Base-by-base conservation (phyloP, 2,888 invertebrate genomes). In the Microchrysa polita region DNA sequence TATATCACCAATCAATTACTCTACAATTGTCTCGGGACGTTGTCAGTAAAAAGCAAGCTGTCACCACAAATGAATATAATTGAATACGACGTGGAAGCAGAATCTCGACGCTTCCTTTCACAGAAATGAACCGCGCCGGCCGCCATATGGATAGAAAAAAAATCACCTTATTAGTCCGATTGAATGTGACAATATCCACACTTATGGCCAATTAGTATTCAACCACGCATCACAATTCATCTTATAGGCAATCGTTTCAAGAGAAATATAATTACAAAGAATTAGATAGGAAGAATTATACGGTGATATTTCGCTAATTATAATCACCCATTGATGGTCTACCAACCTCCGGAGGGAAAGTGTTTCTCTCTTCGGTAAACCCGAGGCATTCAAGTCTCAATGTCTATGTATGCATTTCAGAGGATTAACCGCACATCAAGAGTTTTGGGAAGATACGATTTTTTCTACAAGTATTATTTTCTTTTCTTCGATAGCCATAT, bases 161-260 rank as follows among this genome's bases (percentile, higher is more conserved):
- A 55, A 48, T 59, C 34, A 42, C 73, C 71, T 42, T 73, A 75
- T 75, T 44, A 22, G 73, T 40, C 69, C 42, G 57, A 65, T 73
- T 55, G 67, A 57, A 73, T 60, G 73, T 75, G 75, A 75, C 75
- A 75, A 75, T 73, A 63, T 73, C 75, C 73, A 75, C 75, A 73
- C 75, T 75, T 73, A 67, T 55, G 63, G 42, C 23, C 63, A 61
- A 69, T 75, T 52, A 61, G 75, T 48, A 69, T 63, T 42, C 73
- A 67, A 67, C 44, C 55, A 55, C 23, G 48, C 20, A 40, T 44
- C 44, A 52, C 48, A 10, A 20, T 63, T 59, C 27, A 16, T 48
- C n/a, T n/a, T 42, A 44, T 40, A 23, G 60, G 12, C 57, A 18
- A n/a, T n/a, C 65, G 20, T 55, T 69, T 40, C 40, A 57, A 55